Evolutionary conservation across 2,113 vertebrate species (phyloP), one percentile per base, ranked within the genome.

Genomic region (Amia ocellicauda): DNA sequence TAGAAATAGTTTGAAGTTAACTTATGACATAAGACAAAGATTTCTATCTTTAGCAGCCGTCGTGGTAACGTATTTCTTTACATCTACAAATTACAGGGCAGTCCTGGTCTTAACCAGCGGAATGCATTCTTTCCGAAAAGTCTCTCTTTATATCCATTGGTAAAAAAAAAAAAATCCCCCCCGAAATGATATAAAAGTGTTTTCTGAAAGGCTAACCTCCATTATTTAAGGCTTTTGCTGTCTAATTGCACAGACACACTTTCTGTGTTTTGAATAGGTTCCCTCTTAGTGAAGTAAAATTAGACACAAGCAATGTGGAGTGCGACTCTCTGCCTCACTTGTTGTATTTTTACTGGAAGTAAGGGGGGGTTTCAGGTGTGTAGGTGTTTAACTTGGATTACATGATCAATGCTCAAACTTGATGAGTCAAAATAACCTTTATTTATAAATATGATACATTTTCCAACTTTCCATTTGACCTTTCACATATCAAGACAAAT

Each of bases 71-170:
- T 80, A 84, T 86, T 89, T 86, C 81, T 85, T 79, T 87, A 83
- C 83, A 75, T 87, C 86, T 82, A 84, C 82, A 88, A 88, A 88
- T 89, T 87, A 88, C 80, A 90, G 83, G 83, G 84, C 79, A 58
- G 79, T 77, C 83, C 81, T 81, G 80, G 77, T 82, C 82, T 74
- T 76, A 82, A 85, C 83, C 85, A 83, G 77, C 84, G 76, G 81
- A 83, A 82, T 72, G 73, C 86, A 86, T 89, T 86, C 83, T 81
- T 88, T 87, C 87, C 85, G 63, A 83, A 84, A 86, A 86, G 82
- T 86, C 80, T 86, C 83, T 85, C 81, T 85, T 90, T 80, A 26
- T 66, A 77, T 88, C 83, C 83, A 71, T 82, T 68, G 63, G 77
- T 83, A 80, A 79, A 83, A 85, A 83, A 80, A 81, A 86, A n/a